Percentiles rank a stretch among this genome's conserved stretches.
phyloP scores from a whole-genome alignment of 2,797 vertebrate genomes.

The Apogon talboti region DNA sequence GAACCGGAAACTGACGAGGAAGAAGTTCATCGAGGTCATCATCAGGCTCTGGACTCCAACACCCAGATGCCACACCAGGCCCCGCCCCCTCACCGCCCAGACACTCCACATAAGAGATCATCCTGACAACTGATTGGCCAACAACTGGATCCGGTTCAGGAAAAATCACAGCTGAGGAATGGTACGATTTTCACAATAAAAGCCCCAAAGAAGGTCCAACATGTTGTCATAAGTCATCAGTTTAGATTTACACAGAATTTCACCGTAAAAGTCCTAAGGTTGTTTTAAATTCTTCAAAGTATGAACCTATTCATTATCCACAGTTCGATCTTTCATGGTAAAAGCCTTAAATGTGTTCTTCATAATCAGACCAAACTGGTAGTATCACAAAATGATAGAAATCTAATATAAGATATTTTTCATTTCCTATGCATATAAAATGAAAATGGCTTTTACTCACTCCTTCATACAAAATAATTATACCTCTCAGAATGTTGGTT shows the following conservation, averaged over 20 bases:
- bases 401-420: no score
- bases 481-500: neutral
- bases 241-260: neutral
- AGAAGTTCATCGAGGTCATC: slow-evolving; percentile 73
- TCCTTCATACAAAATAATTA: neutral
- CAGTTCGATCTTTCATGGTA: neutral
- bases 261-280: slow-evolving; percentile 1
- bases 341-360: neutral
- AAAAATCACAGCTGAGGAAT: neutral
- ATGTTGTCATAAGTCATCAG: slow-evolving; percentile 1
- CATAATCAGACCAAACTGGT: no score
- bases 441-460: no score
- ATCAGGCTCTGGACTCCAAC: slow-evolving; percentile 53
- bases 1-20: slow-evolving; percentile 61
- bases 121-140: slow-evolving; percentile 17
- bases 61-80: slow-evolving; percentile 30
- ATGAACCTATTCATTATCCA: no score
- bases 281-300: no score
- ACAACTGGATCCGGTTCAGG: slow-evolving; percentile 1
- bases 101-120: slow-evolving; percentile 79
- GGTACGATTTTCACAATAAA: slow-evolving; percentile 24
- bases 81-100: slow-evolving; percentile 61
- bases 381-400: no score
- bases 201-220: neutral
- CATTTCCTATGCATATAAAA: no score